Base-by-base conservation (phyloP, 2,113 vertebrate genomes). In the Upupa epops region DNA sequence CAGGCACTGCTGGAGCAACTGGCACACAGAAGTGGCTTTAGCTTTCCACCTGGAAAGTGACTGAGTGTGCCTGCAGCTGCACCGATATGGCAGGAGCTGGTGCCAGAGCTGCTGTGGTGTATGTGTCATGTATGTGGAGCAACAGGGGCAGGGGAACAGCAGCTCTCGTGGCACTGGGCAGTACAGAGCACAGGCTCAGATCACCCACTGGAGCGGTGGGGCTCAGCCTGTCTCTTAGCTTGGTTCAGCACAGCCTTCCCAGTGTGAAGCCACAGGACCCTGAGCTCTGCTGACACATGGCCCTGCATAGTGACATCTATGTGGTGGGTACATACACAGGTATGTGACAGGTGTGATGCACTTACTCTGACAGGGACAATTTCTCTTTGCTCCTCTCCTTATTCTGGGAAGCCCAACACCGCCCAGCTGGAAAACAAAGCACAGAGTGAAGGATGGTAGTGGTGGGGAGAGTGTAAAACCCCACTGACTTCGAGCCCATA, bases 341-440 rank as follows among this genome's bases (percentile, higher is more conserved):
- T 10, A 12, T 10, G 9, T 3, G 9, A 18, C 1, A 17, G 37
- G n/a, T 11, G 21, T 24, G 26, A 24, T 21, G 36, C 40, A 97
- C 99, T 97, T 97, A 99, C 98, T 98, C 95, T 15, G 98, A 94
- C 22, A 98, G 95, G 80, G 95, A 94, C 45, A 86, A 91, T 34
- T 69, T 86, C 12, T 96, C 94, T 49, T 63, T 75, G 49, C 65
- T 95, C 96, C 72, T 74, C 21, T 96, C 92, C 56, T 56, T 76
- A n/a, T 64, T 90, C 96, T 95, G 83, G 8, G 82, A 95, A 78
- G 78, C 98, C 69, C 98, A 90, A 92, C 98, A 98, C 20, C 77
- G 95, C 68, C 96, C 98, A 63, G 93, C 98, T 99, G 96, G n/a
- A 97, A 97, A 93, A 90, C 5, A 86, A 80, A 81, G 37, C 37